Base-by-base conservation (phyloP, 2,797 vertebrate species). In the Muscicapa comitata region DNA sequence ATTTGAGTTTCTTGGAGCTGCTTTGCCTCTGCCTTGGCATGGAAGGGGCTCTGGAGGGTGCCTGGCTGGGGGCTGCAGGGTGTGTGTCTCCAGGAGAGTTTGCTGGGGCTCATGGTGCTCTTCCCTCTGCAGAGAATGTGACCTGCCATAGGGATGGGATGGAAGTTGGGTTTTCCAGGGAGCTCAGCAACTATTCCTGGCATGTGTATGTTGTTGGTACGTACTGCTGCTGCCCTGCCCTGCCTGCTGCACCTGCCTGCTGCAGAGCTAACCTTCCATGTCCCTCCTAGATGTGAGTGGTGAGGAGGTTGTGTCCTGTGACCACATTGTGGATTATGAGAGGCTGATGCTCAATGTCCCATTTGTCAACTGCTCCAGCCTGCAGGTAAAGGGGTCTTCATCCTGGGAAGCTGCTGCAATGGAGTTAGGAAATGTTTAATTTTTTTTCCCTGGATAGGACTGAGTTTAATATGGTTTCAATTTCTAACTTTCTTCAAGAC, bases 361-460 rank as follows among this genome's bases (percentile, higher is more conserved):
- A 3, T 96, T 97, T 67, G 65, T 70, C 31, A 97, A 86, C 50
- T 98, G 98, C 72, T 92, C 97, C 23, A 94, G 31, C 23, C 86
- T 76, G 86, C 85, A 97, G 97, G 98, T 98, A 96, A 97, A 70
- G 24, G 6, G 4, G 29, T 43, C 17, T 42, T 48, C 2, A 1
- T 40, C 91, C 51, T 91, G 47, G 63, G 31, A 40, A 83, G 7
- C 2, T 78, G 28, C 31, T 70, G 3, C 21, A 10, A 9, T 48
- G 28, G 5, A 19, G 7, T 26, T 21, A 2, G 26, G 16, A 25
- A 7, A 1, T 3, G 5, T 14, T 17, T 33, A 4, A 4, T 23
- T 31, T 19, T 31, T 19, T 42, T n/a, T 10, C 14, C 2, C 17
- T 43, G 5, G 13, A 5, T 3, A 40, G 7, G 10, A 31, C 5